Evolutionary conservation across 2,113 vertebrate species (phyloP).

Genomic region (Bettongia penicillata): DNA sequence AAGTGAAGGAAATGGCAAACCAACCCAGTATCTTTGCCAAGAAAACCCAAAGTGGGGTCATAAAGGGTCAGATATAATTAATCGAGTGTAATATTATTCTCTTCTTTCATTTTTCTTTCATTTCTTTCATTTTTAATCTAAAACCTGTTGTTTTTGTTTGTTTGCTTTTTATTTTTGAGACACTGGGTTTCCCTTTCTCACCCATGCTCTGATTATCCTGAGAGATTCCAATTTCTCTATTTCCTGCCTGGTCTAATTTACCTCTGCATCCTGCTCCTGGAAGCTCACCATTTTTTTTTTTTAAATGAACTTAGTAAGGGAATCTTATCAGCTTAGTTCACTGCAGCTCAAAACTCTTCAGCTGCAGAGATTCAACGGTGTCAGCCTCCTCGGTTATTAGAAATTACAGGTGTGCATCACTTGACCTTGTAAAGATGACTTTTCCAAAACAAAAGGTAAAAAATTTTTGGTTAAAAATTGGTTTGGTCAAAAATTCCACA

Average conservation of each 20-base stretch:
- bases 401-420: not conserved
- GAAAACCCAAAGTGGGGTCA: not conserved
- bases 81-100: not conserved
- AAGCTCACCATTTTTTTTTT: not conserved
- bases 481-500: not conserved
- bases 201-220: not conserved
- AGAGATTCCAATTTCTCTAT: not conserved
- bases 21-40: not conserved
- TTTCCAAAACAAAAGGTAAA: not conserved
- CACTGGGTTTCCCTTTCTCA: not conserved
- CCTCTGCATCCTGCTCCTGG: not conserved
- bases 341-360: not conserved
- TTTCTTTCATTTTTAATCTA: no score
- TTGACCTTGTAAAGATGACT: not conserved
- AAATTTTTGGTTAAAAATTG: not conserved
- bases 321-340: not conserved
- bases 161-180: not conserved
- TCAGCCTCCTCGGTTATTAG: not conserved
- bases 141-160: not conserved
- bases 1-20: no score
- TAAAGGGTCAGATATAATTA: not conserved
- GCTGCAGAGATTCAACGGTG: not conserved
- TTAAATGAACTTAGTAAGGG: not conserved
- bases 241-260: not conserved
- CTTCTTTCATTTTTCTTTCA: no score